phyloP scores from a whole-genome alignment of 2,113 vertebrate genomes.

The Tinamus guttatus region DNA sequence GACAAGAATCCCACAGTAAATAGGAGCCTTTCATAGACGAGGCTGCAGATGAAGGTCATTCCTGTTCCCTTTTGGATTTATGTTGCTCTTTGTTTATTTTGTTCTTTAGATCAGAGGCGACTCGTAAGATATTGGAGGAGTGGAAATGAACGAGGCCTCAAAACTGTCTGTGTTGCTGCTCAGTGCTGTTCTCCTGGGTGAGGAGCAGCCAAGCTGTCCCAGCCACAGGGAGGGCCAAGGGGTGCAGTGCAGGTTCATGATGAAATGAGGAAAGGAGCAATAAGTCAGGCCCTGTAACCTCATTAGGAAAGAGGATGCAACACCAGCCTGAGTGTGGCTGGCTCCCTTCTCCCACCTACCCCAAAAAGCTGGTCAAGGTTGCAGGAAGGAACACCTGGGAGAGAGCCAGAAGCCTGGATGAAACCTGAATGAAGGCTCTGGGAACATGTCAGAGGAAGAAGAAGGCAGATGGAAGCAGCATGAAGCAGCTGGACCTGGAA shows the following conservation, averaged over 20 bases:
- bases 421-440: background rate
- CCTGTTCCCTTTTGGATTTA: constrained; percentile 37
- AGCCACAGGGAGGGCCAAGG: background rate
- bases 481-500: rapidly evolving
- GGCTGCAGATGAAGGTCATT: background rate
- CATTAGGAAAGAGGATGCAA: rapidly evolving
- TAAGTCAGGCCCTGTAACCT: rapidly evolving
- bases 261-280: rapidly evolving
- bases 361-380: too few species aligned
- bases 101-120: background rate
- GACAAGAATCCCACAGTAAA: background rate
- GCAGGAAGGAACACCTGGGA: background rate
- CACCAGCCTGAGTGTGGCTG: rapidly evolving
- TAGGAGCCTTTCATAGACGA: background rate
- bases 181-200: too few species aligned
- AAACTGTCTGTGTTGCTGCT: background rate
- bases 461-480: rapidly evolving
- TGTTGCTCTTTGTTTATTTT: constrained; percentile 38
- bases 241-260: rapidly evolving
- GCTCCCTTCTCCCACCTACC: background rate
- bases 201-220: background rate
- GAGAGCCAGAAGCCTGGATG: background rate
- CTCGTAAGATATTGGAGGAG: background rate
- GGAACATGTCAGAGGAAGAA: rapidly evolving
- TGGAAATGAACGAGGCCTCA: background rate